Evolutionary conservation across 2,797 vertebrate genomes (phyloP).

Genomic region (Trematomus bernacchii): DNA sequence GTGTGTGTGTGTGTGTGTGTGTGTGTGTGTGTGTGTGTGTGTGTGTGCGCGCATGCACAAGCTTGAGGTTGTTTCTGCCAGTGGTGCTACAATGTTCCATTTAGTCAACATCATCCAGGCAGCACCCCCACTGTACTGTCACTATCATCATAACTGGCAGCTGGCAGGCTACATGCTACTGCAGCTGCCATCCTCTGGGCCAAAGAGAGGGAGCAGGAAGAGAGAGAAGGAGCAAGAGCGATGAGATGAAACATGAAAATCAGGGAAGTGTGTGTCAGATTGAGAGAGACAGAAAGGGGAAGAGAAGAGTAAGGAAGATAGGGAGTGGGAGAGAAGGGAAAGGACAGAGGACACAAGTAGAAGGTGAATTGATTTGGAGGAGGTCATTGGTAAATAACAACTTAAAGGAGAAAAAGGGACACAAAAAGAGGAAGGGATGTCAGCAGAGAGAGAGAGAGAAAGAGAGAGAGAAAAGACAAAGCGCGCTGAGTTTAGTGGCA

Average conservation of each 20-base stretch:
- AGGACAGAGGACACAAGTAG: conserved; percentile 3
- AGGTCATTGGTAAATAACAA: conserved; percentile 19
- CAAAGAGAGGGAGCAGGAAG: conserved; percentile 16
- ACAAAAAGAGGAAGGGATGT: background rate
- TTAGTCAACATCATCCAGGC: conserved; percentile 72
- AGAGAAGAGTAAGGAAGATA: background rate
- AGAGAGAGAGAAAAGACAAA: conserved; percentile 8
- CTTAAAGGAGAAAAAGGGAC: conserved; percentile 8
- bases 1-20: background rate
- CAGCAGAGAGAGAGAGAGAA: background rate
- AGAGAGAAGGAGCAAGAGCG: conserved; percentile 13
- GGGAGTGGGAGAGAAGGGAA: background rate
- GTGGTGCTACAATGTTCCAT: conserved; percentile 72
- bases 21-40: background rate
- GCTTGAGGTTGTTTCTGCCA: conserved; percentile 50
- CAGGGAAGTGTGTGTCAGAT: background rate
- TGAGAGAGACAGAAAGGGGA: conserved; percentile 10
- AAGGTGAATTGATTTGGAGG: conserved; percentile 4
- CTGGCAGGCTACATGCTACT: conserved; percentile 63
- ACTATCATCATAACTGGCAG: conserved; percentile 67
- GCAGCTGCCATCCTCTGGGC: conserved; percentile 60
- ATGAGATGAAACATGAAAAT: conserved; percentile 29
- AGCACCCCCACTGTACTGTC: conserved; percentile 60
- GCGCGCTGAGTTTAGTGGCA: conserved; percentile 48
- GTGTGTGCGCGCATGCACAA: background rate